Percentiles rank a stretch among this genome's conserved stretches.
phyloP scores from a whole-genome alignment of 2,113 vertebrate species.

The Nipponia nippon region DNA sequence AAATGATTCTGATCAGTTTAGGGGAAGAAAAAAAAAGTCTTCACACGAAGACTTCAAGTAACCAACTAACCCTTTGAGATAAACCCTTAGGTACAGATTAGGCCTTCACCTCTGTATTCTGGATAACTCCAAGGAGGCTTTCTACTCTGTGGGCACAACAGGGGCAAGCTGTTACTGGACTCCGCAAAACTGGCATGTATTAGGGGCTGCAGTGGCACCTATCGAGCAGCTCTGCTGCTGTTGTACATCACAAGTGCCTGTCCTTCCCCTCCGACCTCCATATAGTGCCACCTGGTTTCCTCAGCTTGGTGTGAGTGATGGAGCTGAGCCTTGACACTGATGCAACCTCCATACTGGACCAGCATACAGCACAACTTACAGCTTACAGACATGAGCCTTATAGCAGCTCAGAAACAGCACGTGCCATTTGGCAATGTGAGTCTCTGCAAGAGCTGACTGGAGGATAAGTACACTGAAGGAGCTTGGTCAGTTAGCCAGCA shows the following conservation, averaged over 20 bases:
- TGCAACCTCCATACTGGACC: not conserved
- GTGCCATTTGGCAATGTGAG: accelerated
- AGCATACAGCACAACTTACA: accelerated
- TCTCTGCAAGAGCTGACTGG: not conserved
- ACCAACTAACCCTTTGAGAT: not conserved
- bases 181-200: accelerated
- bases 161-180: not conserved
- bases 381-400: accelerated
- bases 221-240: not conserved
- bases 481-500: not conserved
- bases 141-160: not conserved
- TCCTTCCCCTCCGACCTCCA: not conserved
- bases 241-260: not conserved
- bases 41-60: not conserved
- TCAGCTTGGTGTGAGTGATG: not conserved
- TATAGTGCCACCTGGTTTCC: not conserved
- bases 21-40: not conserved
- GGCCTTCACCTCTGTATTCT: not conserved
- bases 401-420: not conserved
- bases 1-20: not conserved
- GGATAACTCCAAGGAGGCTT: not conserved
- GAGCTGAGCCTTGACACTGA: not conserved
- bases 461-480: not conserved
- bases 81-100: not conserved
- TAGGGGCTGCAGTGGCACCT: not conserved